Evolutionary conservation across 2,113 vertebrate species (phyloP).

Genomic region (Eulemur rufifrons): DNA sequence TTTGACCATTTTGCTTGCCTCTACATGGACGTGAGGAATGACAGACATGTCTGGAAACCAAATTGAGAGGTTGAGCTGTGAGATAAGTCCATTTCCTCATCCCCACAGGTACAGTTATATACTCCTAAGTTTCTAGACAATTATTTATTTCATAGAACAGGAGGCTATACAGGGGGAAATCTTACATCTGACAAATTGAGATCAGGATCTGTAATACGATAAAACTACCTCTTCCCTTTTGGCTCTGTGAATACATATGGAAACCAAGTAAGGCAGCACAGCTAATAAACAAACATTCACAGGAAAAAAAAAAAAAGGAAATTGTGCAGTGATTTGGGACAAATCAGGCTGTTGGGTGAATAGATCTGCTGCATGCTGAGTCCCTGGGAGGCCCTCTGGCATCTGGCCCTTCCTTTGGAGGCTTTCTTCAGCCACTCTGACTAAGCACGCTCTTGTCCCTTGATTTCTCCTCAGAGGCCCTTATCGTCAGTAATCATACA

Average conservation of each 20-base stretch:
- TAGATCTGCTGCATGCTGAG: not conserved
- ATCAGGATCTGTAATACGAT: not conserved
- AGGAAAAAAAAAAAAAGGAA: not conserved
- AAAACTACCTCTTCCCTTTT: not conserved
- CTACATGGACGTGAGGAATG: slow-evolving; percentile 87
- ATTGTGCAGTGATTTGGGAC: not conserved
- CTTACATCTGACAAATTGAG: not conserved
- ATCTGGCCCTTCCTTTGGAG: not conserved
- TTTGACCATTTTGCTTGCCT: slow-evolving; percentile 80
- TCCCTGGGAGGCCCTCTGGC: not conserved
- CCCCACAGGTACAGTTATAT: not conserved
- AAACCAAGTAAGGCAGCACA: not conserved
- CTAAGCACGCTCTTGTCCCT: not conserved
- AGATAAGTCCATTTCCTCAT: not conserved
- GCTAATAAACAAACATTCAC: not conserved
- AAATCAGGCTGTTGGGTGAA: not conserved
- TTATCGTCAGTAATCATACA: not conserved
- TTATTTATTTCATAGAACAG: not conserved
- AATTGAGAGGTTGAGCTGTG: not conserved
- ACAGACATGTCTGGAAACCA: slow-evolving; percentile 79
- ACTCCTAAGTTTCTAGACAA: not conserved
- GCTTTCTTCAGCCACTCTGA: not conserved
- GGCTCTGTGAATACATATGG: no score
- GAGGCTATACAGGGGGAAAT: not conserved
- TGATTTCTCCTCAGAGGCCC: not conserved